Base-by-base conservation (phyloP, 2,888 invertebrate species). In the Leptinotarsa peninsularis region DNA sequence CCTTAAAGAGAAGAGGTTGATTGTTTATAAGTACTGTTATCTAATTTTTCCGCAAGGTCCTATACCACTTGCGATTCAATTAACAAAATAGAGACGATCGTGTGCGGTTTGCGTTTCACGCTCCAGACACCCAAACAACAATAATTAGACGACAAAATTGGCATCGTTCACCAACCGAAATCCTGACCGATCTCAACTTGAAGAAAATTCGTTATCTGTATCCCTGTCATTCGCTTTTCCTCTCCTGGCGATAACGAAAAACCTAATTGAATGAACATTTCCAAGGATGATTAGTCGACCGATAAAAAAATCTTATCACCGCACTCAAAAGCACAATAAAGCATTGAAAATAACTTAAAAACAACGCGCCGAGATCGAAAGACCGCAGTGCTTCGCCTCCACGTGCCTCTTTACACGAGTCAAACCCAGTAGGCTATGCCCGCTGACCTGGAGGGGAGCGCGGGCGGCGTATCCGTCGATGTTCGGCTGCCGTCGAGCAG, bases 341-440 rank as follows among this genome's bases (percentile, higher is more conserved):
- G 21, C 58, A 43, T 58, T 49, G 49, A 54, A 43, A 43, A 70
- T 70, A 58, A 70, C 33, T 67, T 67, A 77, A 78, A 78, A 78
- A 78, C 76, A 74, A 77, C 60, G 49, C 66, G 71, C 60, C 33
- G 72, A 66, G 71, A 80, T 67, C 70, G 80, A 83, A 85, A 86
- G 81, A 80, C 86, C 86, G 71, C 81, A 84, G 88, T 88, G 73
- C 66, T 80, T 83, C 85, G 88, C 88, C 88, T 87, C 88, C 88
- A 88, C 88, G 88, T 88, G 88, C 82, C 84, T 67, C 76, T 78
- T 81, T 81, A 81, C 84, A 85, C 86, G 84, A 84, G 84, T 84
- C 82, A 83, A 84, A 83, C 85, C 83, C 82, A 76, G 81, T 76
- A 79, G 81, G 79, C 77, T 79, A 77, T 79, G 83, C 83, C 81